Evolutionary conservation across 92 coral and sea anemone genomes (phyloP), one percentile per base, ranked within the genome.

Genomic region (Phymanthus crucifer): DNA sequence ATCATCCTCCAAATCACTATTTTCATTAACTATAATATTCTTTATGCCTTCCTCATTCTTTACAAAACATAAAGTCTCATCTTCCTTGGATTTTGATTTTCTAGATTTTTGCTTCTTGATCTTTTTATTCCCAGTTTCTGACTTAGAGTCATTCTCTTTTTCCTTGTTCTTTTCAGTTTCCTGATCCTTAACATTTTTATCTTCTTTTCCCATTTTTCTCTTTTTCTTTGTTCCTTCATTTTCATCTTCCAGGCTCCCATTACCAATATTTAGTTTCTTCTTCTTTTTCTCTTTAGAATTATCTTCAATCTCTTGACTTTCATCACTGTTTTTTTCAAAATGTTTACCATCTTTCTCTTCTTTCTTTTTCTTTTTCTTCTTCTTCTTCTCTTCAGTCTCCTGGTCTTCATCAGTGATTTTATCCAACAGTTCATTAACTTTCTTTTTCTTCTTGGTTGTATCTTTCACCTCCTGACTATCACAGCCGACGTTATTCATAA

Each of bases 401-500:
- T 1, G 40, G 7, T 47, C 78, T n/a, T n/a, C n/a, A n/a, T n/a
- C n/a, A n/a, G n/a, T n/a, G n/a, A n/a, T n/a, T n/a, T n/a, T n/a
- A n/a, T n/a, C n/a, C n/a, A n/a, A n/a, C n/a, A n/a, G n/a, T n/a
- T n/a, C n/a, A n/a, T n/a, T n/a, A n/a, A n/a, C n/a, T n/a, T 77
- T 83, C 34, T 24, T 76, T 57, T 77, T 77, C 52, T 83, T 78
- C 50, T 78, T 82, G 68, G 19, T 52, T 3, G 19, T 52, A 17
- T 34, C 36, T 32, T 33, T 18, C 32, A 56, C 13, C 58, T 72
- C 68, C 29, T 36, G 23, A 26, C 24, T 16, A 33, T 79, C 23
- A 40, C 16, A 33, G 32, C 47, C 19, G 19, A 74, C 72, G 37
- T 8, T 11, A 7, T 45, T 66, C 64, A 21, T 34, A 12, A 12